Evolutionary conservation across 2,797 vertebrate genomes (phyloP).

Genomic region (Menidia menidia): DNA sequence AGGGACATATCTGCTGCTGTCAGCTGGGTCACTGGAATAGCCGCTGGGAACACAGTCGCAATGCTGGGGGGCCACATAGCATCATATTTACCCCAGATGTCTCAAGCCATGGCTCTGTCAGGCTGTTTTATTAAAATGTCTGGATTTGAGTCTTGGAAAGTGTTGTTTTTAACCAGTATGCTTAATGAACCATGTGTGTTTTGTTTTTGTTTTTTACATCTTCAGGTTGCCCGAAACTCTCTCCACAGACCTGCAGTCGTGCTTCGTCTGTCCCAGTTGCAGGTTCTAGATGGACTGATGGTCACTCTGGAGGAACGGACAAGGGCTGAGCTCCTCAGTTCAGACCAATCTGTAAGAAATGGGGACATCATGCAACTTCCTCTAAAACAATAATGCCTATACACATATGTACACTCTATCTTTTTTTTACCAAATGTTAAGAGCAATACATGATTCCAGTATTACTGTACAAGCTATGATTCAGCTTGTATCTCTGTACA

Average conservation of each 20-base stretch:
- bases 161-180: not conserved
- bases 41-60: slow-evolving; percentile 29
- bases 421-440: not conserved
- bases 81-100: slow-evolving; percentile 57
- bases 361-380: slow-evolving; percentile 7
- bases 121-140: slow-evolving; percentile 1
- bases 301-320: slow-evolving; percentile 85
- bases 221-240: slow-evolving; percentile 83
- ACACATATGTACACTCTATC: no score
- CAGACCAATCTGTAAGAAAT: slow-evolving; percentile 81
- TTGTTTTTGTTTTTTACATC: slow-evolving; percentile 9
- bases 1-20: slow-evolving; percentile 45
- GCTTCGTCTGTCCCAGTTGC: slow-evolving; percentile 82
- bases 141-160: not conserved
- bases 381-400: not conserved
- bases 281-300: slow-evolving; percentile 85
- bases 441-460: not conserved
- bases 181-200: slow-evolving; percentile 15
- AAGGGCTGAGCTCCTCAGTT: slow-evolving; percentile 82
- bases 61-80: slow-evolving; percentile 29
- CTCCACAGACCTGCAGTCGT: slow-evolving; percentile 81
- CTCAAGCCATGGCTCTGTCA: slow-evolving; percentile 11
- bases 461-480: not conserved
- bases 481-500: not conserved
- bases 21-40: slow-evolving; percentile 64